Conservation (phyloP, 2,113 vertebrate species). For the Pardalotus punctatus region DNA sequence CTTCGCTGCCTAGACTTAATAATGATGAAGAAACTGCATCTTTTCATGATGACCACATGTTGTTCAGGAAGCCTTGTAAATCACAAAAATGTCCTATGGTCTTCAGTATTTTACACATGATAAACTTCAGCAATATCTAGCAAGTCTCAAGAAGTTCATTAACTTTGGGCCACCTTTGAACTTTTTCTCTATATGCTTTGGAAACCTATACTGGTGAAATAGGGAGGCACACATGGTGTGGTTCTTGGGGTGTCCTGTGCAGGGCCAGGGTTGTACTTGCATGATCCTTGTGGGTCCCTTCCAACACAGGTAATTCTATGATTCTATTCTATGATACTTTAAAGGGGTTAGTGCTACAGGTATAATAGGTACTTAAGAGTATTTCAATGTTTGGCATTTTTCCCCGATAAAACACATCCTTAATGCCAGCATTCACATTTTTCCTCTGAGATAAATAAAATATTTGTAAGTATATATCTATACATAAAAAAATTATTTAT, state of each 20-base stretch:
- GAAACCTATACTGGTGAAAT: not conserved
- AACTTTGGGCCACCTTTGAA: not conserved
- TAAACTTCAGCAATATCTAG: not conserved
- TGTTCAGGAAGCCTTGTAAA: not conserved
- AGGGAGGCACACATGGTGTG: not conserved
- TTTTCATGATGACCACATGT: not conserved
- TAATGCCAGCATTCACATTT: not conserved
- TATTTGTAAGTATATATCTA: not conserved
- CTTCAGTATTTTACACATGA: not conserved
- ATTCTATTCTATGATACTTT: not conserved
- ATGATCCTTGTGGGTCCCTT: not conserved
- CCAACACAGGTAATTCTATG: too few relatives aligned
- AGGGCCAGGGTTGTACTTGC: not conserved
- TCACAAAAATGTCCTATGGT: not conserved
- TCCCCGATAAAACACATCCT: not conserved
- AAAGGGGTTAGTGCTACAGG: not conserved
- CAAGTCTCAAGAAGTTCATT: not conserved
- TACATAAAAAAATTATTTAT: not conserved
- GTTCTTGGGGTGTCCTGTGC: not conserved
- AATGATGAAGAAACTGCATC: not conserved
- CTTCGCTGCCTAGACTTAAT: not conserved
- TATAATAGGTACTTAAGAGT: not conserved
- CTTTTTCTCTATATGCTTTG: not conserved
- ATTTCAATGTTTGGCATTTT: not conserved
- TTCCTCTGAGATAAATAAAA: not conserved